phyloP scores from a whole-genome alignment of 2,113 vertebrate species.

The Oreotrochilus melanogaster region DNA sequence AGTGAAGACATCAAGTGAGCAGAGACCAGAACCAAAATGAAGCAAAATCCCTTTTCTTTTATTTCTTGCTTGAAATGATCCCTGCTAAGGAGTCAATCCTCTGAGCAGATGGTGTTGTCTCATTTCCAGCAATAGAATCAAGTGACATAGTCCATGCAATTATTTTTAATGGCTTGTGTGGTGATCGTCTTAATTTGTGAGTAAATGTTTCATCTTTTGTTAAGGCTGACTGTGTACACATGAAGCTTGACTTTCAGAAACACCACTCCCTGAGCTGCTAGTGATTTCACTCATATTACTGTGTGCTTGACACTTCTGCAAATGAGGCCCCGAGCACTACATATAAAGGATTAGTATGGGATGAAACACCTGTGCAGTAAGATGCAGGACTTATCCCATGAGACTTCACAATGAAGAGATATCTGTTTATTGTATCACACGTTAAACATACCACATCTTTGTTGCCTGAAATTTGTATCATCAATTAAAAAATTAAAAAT shows the following conservation, averaged over 20 bases:
- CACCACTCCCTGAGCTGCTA: background rate
- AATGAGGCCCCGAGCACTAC: slow-evolving; percentile 27
- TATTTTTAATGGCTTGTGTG: slow-evolving; percentile 83
- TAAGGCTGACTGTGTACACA: slow-evolving; percentile 61
- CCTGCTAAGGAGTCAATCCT: slow-evolving; percentile 81
- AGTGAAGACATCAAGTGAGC: slow-evolving; percentile 66
- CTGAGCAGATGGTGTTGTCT: slow-evolving; percentile 82
- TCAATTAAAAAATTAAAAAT: background rate
- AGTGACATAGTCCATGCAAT: slow-evolving; percentile 82
- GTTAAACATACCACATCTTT: background rate
- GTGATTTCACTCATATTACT: background rate
- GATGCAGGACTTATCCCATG: background rate
- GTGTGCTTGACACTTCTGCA: slow-evolving; percentile 4
- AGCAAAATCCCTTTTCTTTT: slow-evolving; percentile 66
- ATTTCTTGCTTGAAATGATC: slow-evolving; percentile 82
- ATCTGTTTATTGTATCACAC: background rate
- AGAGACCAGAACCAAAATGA: slow-evolving; percentile 69
- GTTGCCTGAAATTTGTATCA: background rate
- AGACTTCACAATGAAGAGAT: background rate
- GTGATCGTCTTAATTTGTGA: slow-evolving; percentile 84
- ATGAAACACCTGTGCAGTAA: slow-evolving; percentile 49
- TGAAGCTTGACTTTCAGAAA: slow-evolving; percentile 22
- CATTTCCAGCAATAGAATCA: slow-evolving; percentile 82
- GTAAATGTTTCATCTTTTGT: slow-evolving; percentile 81
- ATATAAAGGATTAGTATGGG: slow-evolving; percentile 34